Percentiles rank a stretch among this genome's conserved stretches.
These are phyloP conservation scores for Psylliodes chrysocephalus DNA, from an alignment of 2,888 invertebrate species.

Conservation along the genomic window DNA sequence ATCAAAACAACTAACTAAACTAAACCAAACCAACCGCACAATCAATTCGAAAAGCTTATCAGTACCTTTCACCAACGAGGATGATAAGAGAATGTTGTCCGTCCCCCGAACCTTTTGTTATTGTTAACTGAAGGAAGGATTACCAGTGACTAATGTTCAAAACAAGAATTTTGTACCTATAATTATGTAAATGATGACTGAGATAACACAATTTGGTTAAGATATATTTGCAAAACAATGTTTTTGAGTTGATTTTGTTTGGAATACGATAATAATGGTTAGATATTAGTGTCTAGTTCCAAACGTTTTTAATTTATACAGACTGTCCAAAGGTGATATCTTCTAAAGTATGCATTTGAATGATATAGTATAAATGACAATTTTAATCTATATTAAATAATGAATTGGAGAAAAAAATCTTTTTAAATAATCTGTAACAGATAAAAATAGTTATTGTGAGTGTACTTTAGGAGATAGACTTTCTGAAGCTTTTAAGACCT, in stretches of 20 bases:
- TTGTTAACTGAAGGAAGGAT: slow-evolving; percentile 6
- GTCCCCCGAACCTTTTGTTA: neutral
- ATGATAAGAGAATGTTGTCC: neutral
- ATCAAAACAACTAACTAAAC: neutral
- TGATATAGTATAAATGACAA: too few relatives aligned
- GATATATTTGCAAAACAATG: slow-evolving; percentile 2
- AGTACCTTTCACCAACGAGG: neutral
- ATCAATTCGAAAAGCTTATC: neutral
- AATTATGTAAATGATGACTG: slow-evolving; percentile 3
- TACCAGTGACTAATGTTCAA: slow-evolving; percentile 3
- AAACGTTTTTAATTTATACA: too few relatives aligned
- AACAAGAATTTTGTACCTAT: slow-evolving; percentile 1
- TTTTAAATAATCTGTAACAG: too few relatives aligned
- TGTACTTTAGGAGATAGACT: too few relatives aligned
- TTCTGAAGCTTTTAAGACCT: too few relatives aligned
- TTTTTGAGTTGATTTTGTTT: neutral
- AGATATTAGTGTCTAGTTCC: neutral
- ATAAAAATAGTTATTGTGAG: too few relatives aligned
- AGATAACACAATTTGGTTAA: neutral
- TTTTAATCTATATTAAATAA: too few relatives aligned
- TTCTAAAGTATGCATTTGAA: too few relatives aligned
- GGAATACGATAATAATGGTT: too few relatives aligned
- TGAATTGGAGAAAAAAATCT: too few relatives aligned
- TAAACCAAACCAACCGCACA: too few relatives aligned
- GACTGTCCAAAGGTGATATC: too few relatives aligned